Evolutionary conservation across 2,113 vertebrate genomes (phyloP), one percentile per base, ranked within the genome.

Genomic region (Campylorhamphus procurvoides): DNA sequence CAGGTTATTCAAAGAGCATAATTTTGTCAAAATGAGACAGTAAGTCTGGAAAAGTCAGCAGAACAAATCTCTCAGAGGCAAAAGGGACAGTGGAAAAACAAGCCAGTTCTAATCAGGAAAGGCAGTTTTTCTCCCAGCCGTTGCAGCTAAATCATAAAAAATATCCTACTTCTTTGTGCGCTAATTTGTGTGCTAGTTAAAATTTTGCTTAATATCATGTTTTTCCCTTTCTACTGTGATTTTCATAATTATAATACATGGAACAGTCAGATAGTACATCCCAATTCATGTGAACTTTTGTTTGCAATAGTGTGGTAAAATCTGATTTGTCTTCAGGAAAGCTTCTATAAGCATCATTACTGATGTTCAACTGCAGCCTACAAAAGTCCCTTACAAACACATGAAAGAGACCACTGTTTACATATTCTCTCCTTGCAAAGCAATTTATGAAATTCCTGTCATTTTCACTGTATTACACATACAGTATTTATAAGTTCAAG

Each of bases 391-490:
- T 85, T 79, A 68, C 23, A 91, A 90, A 79, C 18, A 90, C 20
- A 60, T 44, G 24, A 55, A 91, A 73, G 37, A 74, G 33, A 23
- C 52, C 52, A 68, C 25, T 85, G 53, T 85, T 90, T 81, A 77
- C 24, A 64, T 40, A 83, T 33, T 53, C 27, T 82, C 18, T 91
- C 20, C 50, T 73, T 81, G 66, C 12, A 89, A 89, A 42, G 73
- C 16, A 18, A 68, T 77, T 92, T 78, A 75, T 29, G 56, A 89
- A 86, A 88, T 92, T 91, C 40, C 27, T 89, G 53, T 81, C 2
- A 89, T 94, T 94, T 96, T 91, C 52, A 81, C 62, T 76, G 46
- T n/a, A 80, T 85, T 89, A 92, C 24, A 63, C 25, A 78, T 29
- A 66, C 1, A 91, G 20, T 84, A 83, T 55, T 95, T 86, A 69